Base-by-base conservation (phyloP, 2,888 invertebrate genomes). In the Mythimna albipuncta region DNA sequence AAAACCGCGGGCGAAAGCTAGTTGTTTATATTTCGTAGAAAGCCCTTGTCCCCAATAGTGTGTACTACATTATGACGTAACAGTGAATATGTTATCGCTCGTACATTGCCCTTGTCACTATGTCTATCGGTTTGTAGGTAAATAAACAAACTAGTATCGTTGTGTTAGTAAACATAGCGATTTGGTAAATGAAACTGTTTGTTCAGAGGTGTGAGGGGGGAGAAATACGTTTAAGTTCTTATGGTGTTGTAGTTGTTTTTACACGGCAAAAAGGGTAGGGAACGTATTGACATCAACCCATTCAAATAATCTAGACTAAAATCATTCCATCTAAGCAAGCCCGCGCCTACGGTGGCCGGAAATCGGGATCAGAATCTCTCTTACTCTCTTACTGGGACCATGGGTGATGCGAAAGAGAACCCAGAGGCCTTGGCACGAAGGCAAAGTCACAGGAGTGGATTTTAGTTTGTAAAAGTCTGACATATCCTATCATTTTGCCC, bases 1-100 rank as follows among this genome's bases (percentile, higher is more conserved):
- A 13, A 52, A 52, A 6, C 50, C 50, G 2, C n/a, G 0, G n/a
- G 0, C n/a, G 7, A 2, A 52, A 52, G 7, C 50, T 19, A n/a
- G 50, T n/a, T 19, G 38, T 50, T 52, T 21, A 58, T 58, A 11
- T 50, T 41, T 52, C 50, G 41, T 70, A 21, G 16, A 32, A 44
- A 52, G 35, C 72, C 54, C 35, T 61, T 3, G 55, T 21, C 21
- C 21, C 21, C 32, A 50, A 61, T 75, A 75, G 66, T 75, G 19
- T 75, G 75, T 75, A 66, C 55, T 55, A 64, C 62, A 57, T 7
- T 47, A 54, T 79, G 79, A 81, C 85, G 79, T 65, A 71, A 75
- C 57, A 69, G 57, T 79, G 72, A 78, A 84, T 82, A 78, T 72
- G 78, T 85, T 79, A 79, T 75, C 59, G 64, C 52, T 62, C 77